A percentile compares a stretch with the other conserved stretches of the same genome.
Conservation (phyloP, 2,797 vertebrate genomes). For the Podarcis lilfordi region DNA sequence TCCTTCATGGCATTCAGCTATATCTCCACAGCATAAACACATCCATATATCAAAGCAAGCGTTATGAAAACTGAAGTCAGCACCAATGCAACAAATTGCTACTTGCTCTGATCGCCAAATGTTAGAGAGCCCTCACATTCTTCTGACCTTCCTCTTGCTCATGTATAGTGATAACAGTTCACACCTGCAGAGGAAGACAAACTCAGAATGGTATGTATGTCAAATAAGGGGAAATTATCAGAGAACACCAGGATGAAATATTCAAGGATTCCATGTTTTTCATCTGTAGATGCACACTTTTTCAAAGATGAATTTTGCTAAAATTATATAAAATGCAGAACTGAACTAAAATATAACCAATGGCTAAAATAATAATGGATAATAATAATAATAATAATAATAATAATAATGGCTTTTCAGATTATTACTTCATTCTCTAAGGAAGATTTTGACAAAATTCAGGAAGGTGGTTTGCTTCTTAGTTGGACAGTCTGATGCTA, state of each 20-base stretch:
- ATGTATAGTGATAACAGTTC: neutral
- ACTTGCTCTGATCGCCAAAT: conserved; percentile 23
- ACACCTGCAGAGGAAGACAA: neutral
- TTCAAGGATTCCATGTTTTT: too few species aligned
- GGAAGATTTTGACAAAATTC: neutral
- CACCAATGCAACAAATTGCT: conserved; percentile 8
- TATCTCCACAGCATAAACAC: conserved; percentile 9
- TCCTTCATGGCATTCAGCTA: neutral
- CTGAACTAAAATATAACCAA: neutral
- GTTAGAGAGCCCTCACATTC: conserved; percentile 4
- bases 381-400: too few species aligned
- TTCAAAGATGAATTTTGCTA: neutral
- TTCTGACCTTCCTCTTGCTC: conserved; percentile 9
- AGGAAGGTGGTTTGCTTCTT: neutral
- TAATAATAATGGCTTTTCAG: neutral
- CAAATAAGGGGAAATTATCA: neutral
- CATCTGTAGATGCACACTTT: neutral
- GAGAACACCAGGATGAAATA: neutral
- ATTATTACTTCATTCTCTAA: neutral
- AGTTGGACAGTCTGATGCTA: neutral
- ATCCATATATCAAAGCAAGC: conserved; percentile 36
- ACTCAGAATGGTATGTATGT: neutral
- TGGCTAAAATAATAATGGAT: neutral
- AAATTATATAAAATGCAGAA: neutral
- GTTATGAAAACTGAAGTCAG: conserved; percentile 40